These are phyloP conservation scores for Phaetusa simplex DNA, from an alignment of 2,113 vertebrate species.

Conservation along the genomic window DNA sequence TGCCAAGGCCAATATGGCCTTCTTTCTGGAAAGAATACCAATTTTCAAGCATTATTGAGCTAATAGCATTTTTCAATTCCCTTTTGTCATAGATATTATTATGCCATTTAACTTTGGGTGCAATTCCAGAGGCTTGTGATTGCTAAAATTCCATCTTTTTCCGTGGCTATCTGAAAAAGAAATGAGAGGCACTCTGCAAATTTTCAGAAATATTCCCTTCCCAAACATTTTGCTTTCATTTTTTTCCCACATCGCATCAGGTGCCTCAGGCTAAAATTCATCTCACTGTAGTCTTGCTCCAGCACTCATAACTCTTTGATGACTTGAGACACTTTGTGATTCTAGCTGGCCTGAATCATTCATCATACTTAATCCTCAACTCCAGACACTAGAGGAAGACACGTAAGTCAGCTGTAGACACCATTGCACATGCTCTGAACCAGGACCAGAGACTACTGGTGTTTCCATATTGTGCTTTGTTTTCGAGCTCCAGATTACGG, in stretches of 20 bases:
- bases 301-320: not conserved
- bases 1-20: not conserved
- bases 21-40: not conserved
- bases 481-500: not conserved
- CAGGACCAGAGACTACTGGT: not conserved
- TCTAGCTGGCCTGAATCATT: not conserved
- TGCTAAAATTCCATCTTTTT: not conserved
- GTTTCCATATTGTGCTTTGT: not conserved
- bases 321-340: not conserved
- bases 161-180: not conserved
- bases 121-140: not conserved
- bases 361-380: fast-evolving
- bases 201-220: not conserved
- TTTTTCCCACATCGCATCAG: not conserved
- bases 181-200: not conserved
- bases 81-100: not conserved
- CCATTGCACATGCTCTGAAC: not conserved
- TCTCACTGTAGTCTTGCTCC: not conserved
- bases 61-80: not conserved
- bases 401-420: not conserved
- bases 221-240: not conserved
- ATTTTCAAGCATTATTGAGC: not conserved
- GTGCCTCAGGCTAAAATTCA: not conserved
- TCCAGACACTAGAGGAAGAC: not conserved
- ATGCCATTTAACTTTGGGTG: not conserved